phyloP scores from a whole-genome alignment of 2,797 vertebrate species.

The Avahi laniger region DNA sequence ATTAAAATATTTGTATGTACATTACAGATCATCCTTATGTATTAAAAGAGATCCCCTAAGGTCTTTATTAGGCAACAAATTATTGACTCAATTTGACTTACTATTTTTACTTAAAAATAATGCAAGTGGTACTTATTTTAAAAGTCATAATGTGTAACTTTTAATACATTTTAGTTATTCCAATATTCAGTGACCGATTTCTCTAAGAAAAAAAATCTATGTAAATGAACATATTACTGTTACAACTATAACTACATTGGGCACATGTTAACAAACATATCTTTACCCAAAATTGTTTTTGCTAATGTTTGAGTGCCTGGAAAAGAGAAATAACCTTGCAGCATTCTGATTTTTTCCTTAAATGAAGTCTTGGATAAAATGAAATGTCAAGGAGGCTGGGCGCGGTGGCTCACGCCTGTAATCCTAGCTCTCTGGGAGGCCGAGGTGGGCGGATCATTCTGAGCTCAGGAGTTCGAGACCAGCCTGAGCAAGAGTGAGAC shows the following conservation, averaged over 20 bases:
- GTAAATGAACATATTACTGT: neutral
- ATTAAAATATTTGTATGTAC: neutral
- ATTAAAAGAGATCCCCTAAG: neutral
- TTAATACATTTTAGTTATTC: neutral
- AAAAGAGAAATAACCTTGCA: neutral
- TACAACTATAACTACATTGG: neutral
- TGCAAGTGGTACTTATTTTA: neutral
- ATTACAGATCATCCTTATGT: neutral
- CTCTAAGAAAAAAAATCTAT: neutral
- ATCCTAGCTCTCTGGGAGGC: too few relatives aligned
- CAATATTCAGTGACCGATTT: neutral
- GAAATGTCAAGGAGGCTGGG: too few relatives aligned
- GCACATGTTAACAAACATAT: neutral
- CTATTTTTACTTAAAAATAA: constrained; percentile 20
- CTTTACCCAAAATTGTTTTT: neutral
- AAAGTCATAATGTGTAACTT: neutral
- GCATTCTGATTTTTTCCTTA: neutral
- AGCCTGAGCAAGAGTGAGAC: too few relatives aligned
- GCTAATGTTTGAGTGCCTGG: neutral
- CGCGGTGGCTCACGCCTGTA: too few relatives aligned
- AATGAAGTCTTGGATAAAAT: neutral
- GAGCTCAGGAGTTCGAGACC: too few relatives aligned
- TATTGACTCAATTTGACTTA: neutral
- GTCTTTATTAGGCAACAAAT: neutral
- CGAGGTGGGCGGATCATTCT: too few relatives aligned